Evolutionary conservation across 2,113 vertebrate species (phyloP), one percentile per base, ranked within the genome.

Genomic region (Triplophysa dalaica): DNA sequence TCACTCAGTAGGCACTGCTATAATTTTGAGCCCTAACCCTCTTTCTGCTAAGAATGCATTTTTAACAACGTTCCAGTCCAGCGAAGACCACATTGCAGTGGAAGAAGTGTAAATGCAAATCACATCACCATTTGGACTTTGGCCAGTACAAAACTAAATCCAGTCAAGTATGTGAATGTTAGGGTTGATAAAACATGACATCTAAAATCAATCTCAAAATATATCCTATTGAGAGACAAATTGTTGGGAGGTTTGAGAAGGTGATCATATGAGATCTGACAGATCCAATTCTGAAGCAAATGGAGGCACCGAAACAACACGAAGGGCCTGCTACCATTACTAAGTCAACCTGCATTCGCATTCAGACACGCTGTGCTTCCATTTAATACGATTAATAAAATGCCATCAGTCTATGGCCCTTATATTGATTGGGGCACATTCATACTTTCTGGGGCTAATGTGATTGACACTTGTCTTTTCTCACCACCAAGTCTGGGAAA

Each of bases 391-490:
- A 63, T 75, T 63, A 45, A 38, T 17, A 10, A 64, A 75, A 50
- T 64, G 24, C 58, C 73, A 48, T 75, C 16, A 24, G 73, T 21
- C 10, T 19, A 21, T 64, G 43, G 60, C 41, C 22, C 60, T 29
- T 75, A 26, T 43, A 74, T 74, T 80, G 50, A 74, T 80, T 80
- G 45, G 63, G 26, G 63, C 21, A 58, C 52, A 75, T 74, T 58
- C 24, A 43, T 67, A 60, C 26, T 4, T 67, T 81, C 52, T 45
- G 43, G 17, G 29, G 45, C 45, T 58, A 80, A 58, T 74, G 79
- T 60, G 61, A 81, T 61, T 81, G 79, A 75, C 79, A 67, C 41
- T 67, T 81, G 73, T 75, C 73, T 43, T 38, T 75, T 61, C 64
- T 67, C 63, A 16, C 41, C 4, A 38, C 48, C 24, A 16, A 21